A percentile compares a stretch with the other conserved stretches of the same genome.
These are phyloP conservation scores for human DNA, from an alignment of 2,113 vertebrate genomes.

Conservation along the genomic window GRCh38 chr6:141947501-141948000, in stretches of 20 bases:
- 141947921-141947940: not conserved
- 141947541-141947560: not conserved
- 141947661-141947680: not conserved
- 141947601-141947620: not conserved
- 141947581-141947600: not conserved
- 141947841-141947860: not conserved
- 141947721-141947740: not conserved
- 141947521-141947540: not conserved
- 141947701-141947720: not conserved
- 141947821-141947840: not conserved
- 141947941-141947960: not conserved
- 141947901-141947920: not conserved
- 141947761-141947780: not conserved
- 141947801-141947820: not conserved
- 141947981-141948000: not conserved
- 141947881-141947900: not conserved
- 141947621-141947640: not conserved
- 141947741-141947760: not conserved
- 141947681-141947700: not conserved
- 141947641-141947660: not conserved
- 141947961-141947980: not conserved
- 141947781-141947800: not conserved
- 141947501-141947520: not conserved
- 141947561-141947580: not conserved
- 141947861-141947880: not conserved